Conservation (phyloP, 2,797 vertebrate genomes). For the Crotalus adamanteus region DNA sequence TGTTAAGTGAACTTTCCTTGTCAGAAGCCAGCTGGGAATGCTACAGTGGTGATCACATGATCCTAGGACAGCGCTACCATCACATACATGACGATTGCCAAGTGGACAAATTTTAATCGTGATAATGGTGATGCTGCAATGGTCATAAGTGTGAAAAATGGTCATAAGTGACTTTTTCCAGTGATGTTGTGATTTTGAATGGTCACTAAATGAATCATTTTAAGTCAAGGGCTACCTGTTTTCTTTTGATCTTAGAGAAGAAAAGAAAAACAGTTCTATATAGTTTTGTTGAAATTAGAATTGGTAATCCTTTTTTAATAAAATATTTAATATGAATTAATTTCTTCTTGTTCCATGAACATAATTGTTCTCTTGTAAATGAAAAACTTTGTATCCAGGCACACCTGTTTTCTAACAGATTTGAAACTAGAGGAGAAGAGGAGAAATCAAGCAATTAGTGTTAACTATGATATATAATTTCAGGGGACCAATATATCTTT, state of each 20-base stretch:
- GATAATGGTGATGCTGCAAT: neutral
- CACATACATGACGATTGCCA: neutral
- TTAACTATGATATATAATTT: neutral
- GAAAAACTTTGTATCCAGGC: neutral
- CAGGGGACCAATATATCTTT: neutral
- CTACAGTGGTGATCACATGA: neutral
- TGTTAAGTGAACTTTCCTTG: neutral
- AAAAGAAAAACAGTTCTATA: neutral
- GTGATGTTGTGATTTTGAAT: neutral
- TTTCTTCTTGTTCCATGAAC: neutral
- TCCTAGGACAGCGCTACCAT: neutral
- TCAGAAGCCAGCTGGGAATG: neutral
- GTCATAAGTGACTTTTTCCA: neutral
- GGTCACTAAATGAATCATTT: neutral
- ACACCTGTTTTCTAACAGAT: neutral
- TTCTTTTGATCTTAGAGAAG: neutral
- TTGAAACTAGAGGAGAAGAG: neutral
- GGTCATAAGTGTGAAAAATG: neutral
- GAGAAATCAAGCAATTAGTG: neutral
- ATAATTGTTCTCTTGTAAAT: neutral
- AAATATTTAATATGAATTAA: neutral
- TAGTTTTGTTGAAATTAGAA: neutral
- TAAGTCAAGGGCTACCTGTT: neutral
- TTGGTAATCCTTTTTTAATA: neutral
- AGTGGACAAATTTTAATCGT: neutral